Evolutionary conservation across 2,113 vertebrate species (phyloP), one percentile per base, ranked within the genome.

Genomic region (Mastomys coucha): DNA sequence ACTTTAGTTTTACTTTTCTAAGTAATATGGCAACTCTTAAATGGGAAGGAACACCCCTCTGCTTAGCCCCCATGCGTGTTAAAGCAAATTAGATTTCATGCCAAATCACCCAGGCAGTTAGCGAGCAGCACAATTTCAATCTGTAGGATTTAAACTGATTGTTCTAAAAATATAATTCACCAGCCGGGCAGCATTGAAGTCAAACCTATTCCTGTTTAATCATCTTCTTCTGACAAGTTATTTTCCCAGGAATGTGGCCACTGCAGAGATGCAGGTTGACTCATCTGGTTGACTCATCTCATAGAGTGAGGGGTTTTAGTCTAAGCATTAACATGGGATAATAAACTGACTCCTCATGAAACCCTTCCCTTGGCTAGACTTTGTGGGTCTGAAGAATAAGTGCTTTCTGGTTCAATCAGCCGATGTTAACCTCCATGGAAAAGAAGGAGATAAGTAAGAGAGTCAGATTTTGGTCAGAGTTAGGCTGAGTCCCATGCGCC

Each of bases 81-180:
- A 97, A 95, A 96, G 95, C 42, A 96, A 97, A 97, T 96, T 96
- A 97, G 96, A 96, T 97, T 96, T 96, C 93, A 97, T 96, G 93
- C 88, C 82, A 97, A 97, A 91, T 96, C 95, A 91, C 63, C 86
- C 77, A 96, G 94, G 91, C 88, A 94, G 97, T 88, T 93, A 95
- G 91, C 2, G 19, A 97, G 91, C 88, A 95, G 92, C 73, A 89
- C 67, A 89, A 77, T 94, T 97, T 91, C 89, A 95, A 67, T 97
- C 95, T 94, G 89, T 82, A 91, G 92, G 92, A 97, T 97, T 97
- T 97, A 96, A 96, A 60, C 93, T 93, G 96, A 97, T 97, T 95
- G 92, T 95, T 97, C 94, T 96, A 97, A 97, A 97, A 97, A 96
- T 96, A 95, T 87, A 97, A 97, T 95, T 93, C 96, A 96, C 96